Percentiles rank a stretch among this genome's conserved stretches.
These are phyloP conservation scores for Galeopsomyia nigrocyanea DNA, from an alignment of 2,888 invertebrate species.

Conservation along the genomic window DNA sequence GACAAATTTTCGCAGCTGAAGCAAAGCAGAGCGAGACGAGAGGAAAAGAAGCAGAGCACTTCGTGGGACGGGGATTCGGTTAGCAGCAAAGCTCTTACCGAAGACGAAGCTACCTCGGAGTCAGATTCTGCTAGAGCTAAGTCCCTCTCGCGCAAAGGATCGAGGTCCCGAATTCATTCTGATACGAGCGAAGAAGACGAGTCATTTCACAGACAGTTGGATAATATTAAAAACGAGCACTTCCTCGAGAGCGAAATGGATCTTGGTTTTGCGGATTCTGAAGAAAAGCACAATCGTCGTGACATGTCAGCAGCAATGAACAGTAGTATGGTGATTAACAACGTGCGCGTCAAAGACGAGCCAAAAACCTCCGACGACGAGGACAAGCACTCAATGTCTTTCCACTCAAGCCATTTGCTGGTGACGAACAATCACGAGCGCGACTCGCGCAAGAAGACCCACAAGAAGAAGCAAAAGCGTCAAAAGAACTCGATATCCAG, in stretches of 20 bases:
- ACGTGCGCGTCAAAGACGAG: slow-evolving; percentile 62
- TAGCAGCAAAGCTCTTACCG: slow-evolving; percentile 66
- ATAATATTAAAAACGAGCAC: slow-evolving; percentile 73
- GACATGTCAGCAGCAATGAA: slow-evolving; percentile 54
- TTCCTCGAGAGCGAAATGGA: slow-evolving; percentile 75
- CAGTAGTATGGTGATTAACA: slow-evolving; percentile 54
- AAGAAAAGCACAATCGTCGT: slow-evolving; percentile 62
- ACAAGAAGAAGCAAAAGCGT: slow-evolving; percentile 87
- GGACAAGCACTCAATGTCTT: slow-evolving; percentile 58
- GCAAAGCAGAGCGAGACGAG: slow-evolving; percentile 87
- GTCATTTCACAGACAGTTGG: slow-evolving; percentile 71
- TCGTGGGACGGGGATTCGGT: slow-evolving; percentile 91
- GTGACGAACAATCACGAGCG: slow-evolving; percentile 64
- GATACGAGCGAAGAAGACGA: slow-evolving; percentile 83
- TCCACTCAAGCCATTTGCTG: slow-evolving; percentile 58
- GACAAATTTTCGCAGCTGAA: slow-evolving; percentile 91
- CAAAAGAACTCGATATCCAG: slow-evolving; percentile 76
- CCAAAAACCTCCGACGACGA: slow-evolving; percentile 66
- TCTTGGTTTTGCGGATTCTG: slow-evolving; percentile 69
- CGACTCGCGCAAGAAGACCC: slow-evolving; percentile 77
- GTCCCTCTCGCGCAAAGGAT: slow-evolving; percentile 76
- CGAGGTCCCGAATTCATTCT: slow-evolving; percentile 81
- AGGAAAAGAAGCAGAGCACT: slow-evolving; percentile 89
- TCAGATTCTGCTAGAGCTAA: slow-evolving; percentile 70
- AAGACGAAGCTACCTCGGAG: slow-evolving; percentile 68